These are phyloP conservation scores for Octonoba sinensis DNA, from an alignment of 2,888 invertebrate genomes.

Conservation along the genomic window DNA sequence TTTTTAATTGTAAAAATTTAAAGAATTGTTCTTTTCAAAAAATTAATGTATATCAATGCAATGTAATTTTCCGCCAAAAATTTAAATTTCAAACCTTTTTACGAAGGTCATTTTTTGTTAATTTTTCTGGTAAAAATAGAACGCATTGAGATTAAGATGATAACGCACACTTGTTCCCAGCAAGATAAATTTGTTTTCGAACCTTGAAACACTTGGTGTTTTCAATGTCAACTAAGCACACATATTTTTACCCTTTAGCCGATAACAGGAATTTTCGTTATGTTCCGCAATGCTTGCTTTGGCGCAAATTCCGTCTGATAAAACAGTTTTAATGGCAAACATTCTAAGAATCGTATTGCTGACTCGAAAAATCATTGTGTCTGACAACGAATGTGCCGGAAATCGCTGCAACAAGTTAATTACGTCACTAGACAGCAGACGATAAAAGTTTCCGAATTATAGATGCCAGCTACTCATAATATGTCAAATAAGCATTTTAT, in stretches of 20 bases:
- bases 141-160: too few species aligned
- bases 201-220: constrained; percentile 42
- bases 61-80: too few species aligned
- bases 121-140: too few species aligned
- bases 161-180: too few species aligned
- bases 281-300: constrained; percentile 31
- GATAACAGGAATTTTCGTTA: constrained; percentile 33
- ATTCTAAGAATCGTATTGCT: constrained; percentile 36
- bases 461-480: too few species aligned
- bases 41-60: too few species aligned
- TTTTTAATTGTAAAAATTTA: too few species aligned
- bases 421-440: constrained; percentile 53
- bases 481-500: too few species aligned
- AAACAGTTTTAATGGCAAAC: constrained; percentile 15
- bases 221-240: constrained; percentile 54
- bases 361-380: constrained; percentile 6
- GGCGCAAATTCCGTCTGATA: neutral
- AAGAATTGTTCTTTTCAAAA: too few species aligned
- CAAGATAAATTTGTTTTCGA: constrained; percentile 43
- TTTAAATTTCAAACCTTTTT: neutral
- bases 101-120: too few species aligned
- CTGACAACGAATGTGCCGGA: constrained; percentile 37
- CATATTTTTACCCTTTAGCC: constrained; percentile 28
- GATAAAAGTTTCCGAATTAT: constrained; percentile 37
- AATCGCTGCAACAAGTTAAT: constrained; percentile 23